These are phyloP conservation scores for Orthonyx spaldingii DNA, from an alignment of 2,113 vertebrate species.

Conservation along the genomic window DNA sequence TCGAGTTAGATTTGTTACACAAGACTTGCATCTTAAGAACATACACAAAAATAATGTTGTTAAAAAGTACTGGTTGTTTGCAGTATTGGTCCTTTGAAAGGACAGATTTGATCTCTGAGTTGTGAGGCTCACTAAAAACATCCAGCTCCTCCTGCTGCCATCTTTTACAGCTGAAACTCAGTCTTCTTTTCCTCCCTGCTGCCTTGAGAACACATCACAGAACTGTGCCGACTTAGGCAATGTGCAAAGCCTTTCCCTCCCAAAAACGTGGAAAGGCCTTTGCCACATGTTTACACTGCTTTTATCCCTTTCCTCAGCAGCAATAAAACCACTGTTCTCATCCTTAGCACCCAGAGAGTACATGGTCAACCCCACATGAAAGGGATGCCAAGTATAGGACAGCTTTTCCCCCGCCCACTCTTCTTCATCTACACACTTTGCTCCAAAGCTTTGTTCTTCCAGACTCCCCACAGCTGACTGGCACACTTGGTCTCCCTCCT, in stretches of 20 bases:
- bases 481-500: background rate
- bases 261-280: background rate
- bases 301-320: background rate
- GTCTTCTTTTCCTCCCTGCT: background rate
- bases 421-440: background rate
- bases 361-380: background rate
- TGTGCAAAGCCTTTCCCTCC: background rate
- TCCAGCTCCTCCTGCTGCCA: background rate
- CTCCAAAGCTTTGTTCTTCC: background rate
- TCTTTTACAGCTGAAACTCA: background rate
- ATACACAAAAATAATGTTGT: background rate
- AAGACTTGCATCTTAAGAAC: background rate
- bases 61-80: background rate
- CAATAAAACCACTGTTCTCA: background rate
- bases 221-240: background rate
- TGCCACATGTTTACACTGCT: background rate
- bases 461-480: background rate
- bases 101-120: background rate
- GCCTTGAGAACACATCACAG: background rate
- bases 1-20: background rate
- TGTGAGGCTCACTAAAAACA: background rate
- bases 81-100: background rate
- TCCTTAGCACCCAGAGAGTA: background rate
- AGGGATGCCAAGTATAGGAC: accelerated
- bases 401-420: background rate